Conservation (phyloP, 2,113 vertebrate genomes). For the Vulpes vulpes region DNA sequence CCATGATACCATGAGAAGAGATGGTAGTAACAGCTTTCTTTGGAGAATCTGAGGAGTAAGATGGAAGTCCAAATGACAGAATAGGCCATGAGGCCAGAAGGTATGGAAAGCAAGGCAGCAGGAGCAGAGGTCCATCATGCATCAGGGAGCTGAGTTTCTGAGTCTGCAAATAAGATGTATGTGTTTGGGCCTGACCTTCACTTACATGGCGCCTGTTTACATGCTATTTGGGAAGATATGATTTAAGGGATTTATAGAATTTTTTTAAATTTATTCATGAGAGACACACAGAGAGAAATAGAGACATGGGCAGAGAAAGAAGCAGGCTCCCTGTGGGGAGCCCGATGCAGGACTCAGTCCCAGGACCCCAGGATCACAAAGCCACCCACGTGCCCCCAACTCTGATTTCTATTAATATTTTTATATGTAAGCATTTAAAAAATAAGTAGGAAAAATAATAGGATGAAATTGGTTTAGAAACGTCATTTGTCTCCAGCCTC, state of each 20-base stretch:
- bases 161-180: background rate
- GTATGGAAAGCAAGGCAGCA: background rate
- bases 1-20: background rate
- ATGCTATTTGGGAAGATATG: background rate
- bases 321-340: no score
- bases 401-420: background rate
- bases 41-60: background rate
- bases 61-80: background rate
- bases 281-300: no score
- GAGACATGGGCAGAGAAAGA: no score
- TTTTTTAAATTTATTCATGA: no score
- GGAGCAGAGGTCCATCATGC: background rate
- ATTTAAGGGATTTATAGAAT: background rate
- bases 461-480: slow-evolving; percentile 24
- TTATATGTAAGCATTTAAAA: background rate
- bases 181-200: background rate
- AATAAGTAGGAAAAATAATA: background rate
- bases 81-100: background rate
- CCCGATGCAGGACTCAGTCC: no score
- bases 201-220: background rate
- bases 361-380: no score
- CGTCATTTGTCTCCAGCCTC: background rate
- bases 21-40: background rate
- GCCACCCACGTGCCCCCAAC: background rate
- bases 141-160: background rate